phyloP scores from a whole-genome alignment of 2,888 invertebrate genomes.

The Trachelus tabidus region DNA sequence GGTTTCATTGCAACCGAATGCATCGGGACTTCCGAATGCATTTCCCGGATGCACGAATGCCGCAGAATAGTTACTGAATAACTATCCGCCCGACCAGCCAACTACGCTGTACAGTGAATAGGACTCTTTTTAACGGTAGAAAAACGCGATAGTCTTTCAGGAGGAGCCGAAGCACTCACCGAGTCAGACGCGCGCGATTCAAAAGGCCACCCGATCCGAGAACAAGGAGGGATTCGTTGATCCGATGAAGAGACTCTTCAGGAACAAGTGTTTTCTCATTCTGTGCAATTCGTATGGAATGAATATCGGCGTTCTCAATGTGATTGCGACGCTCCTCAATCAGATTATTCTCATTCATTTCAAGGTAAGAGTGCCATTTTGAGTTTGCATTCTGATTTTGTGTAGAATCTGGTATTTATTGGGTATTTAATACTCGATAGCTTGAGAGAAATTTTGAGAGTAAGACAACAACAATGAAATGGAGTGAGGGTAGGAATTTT shows the following conservation, averaged over 20 bases:
- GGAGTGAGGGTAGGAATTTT: not conserved
- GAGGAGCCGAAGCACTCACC: constrained; percentile 71
- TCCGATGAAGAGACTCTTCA: constrained; percentile 68
- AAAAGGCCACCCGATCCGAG: constrained; percentile 37
- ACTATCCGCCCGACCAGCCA: not conserved
- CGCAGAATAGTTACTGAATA: not conserved
- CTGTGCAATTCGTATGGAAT: constrained; percentile 75
- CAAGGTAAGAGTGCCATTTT: constrained; percentile 46
- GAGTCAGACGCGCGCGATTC: constrained; percentile 60
- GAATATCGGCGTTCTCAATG: constrained; percentile 80
- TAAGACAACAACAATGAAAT: not conserved
- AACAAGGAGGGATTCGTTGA: constrained; percentile 36
- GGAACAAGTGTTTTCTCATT: constrained; percentile 69
- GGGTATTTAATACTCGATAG: not conserved
- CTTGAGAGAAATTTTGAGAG: not conserved
- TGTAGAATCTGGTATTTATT: not conserved
- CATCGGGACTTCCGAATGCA: not conserved
- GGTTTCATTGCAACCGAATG: not conserved
- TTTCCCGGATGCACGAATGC: not conserved
- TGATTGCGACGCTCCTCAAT: constrained; percentile 74
- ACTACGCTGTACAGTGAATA: not conserved
- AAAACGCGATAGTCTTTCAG: constrained; percentile 68
- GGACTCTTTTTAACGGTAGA: not conserved
- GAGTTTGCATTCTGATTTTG: not conserved
- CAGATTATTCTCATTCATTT: constrained; percentile 65